Base-by-base conservation (phyloP, 2,888 invertebrate species). In the Lochmaea crataegi region DNA sequence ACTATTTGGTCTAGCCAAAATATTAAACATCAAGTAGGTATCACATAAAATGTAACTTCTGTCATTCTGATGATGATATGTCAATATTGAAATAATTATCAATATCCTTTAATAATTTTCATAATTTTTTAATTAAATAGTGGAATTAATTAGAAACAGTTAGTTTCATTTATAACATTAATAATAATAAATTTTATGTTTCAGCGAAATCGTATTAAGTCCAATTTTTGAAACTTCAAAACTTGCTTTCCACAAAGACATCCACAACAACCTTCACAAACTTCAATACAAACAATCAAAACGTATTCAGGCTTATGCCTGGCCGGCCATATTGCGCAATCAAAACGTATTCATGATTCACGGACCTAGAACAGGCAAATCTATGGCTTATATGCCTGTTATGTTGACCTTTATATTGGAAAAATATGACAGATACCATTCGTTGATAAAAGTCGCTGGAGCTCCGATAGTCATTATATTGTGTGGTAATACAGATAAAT, bases 321-420 rank as follows among this genome's bases (percentile, higher is more conserved):
- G 94, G 94, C 90, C 91, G 0, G 90, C 91, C 2, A 88, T 94
- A 60, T 85, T 91, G 57, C 88, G 92, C 51, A 91, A 92, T 0
- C 89, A 91, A 64, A 91, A 93, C 76, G 86, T 92, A 1, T 89
- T 93, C 66, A 88, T 93, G 74, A 87, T 95, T 1, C 89, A 91
- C 74, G 88, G 90, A 0, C 82, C 87, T 0, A 85, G 86, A 14
- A 89, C 91, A 67, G 94, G 94, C 0, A 94, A 94, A 86, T 93
- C 94, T 0, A 85, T 92, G 80, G 91, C 92, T 0, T 94, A 93
- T 82, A 83, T 93, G 38, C 90, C 93, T 14, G 90, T 93, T 0
- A 85, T 95, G 4, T 88, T 92, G 66, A 90, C 91, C 65, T 87
- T 90, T 68, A 85, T 94, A 7, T 84, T 87, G 16, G 89, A 91